phyloP scores from a whole-genome alignment of 2,797 vertebrate species.

The Onychomys leucogaster region DNA sequence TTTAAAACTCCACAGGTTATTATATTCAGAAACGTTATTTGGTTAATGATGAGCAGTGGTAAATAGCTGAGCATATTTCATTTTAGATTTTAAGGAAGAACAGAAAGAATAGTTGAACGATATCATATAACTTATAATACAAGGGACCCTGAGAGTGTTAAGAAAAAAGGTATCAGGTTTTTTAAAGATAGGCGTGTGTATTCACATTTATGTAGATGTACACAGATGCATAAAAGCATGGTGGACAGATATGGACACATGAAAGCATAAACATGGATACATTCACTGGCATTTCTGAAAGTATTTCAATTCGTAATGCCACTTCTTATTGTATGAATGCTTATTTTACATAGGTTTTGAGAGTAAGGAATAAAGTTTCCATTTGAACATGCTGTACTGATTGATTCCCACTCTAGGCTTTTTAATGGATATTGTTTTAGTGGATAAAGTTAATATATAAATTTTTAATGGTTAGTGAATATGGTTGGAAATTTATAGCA shows the following conservation, averaged over 20 bases:
- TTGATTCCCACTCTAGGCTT: slow-evolving; percentile 10
- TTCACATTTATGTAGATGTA: neutral
- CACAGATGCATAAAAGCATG: neutral
- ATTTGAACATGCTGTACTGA: neutral
- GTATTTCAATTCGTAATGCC: neutral
- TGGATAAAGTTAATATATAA: slow-evolving; percentile 6
- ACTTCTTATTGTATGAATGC: neutral
- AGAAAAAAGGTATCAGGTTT: neutral
- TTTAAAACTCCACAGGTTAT: slow-evolving; percentile 46
- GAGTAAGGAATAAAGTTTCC: neutral
- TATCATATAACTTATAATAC: neutral
- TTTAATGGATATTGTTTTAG: neutral
- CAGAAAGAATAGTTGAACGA: neutral
- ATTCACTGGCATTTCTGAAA: neutral
- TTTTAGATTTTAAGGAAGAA: slow-evolving; percentile 18
- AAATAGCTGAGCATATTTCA: neutral
- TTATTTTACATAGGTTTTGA: slow-evolving; percentile 38
- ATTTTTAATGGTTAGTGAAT: slow-evolving; percentile 55
- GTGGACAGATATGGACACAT: neutral
- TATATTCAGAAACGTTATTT: neutral
- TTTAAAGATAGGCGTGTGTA: neutral
- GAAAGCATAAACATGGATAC: rapidly evolving
- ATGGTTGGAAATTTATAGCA: slow-evolving; percentile 10
- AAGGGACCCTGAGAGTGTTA: neutral
- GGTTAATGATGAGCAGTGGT: neutral